phyloP scores from a whole-genome alignment of 1,140 invertebrate species.

The Drosophila ficusphila region DNA sequence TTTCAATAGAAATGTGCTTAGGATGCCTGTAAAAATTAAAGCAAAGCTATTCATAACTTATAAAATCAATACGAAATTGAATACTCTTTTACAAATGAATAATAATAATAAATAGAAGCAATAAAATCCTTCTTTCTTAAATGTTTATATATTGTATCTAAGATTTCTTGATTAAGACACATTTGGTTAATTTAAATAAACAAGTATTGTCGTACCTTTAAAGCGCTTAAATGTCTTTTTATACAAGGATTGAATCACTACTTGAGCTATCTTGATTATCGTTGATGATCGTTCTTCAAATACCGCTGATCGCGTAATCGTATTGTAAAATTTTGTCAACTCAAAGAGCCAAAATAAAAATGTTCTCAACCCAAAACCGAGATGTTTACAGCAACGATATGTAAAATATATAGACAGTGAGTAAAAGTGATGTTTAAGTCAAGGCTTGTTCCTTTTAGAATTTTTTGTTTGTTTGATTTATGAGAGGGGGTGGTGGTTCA shows the following conservation, averaged over 20 bases:
- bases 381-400: neutral
- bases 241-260: neutral
- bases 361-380: neutral
- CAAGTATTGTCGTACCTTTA: too few species aligned
- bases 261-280: neutral
- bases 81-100: too few species aligned
- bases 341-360: neutral
- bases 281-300: too few species aligned
- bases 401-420: neutral
- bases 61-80: too few species aligned
- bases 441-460: neutral
- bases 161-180: too few species aligned
- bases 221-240: neutral
- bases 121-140: too few species aligned
- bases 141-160: too few species aligned
- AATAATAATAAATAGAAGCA: too few species aligned
- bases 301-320: neutral
- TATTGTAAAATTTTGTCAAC: neutral
- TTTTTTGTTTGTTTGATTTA: neutral
- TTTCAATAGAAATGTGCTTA: too few species aligned
- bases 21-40: too few species aligned
- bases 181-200: too few species aligned
- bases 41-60: too few species aligned
- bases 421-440: slow-evolving; percentile 3
- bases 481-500: neutral